Base-by-base conservation (phyloP, 2,888 invertebrate genomes). In the Abrostola triplasia region DNA sequence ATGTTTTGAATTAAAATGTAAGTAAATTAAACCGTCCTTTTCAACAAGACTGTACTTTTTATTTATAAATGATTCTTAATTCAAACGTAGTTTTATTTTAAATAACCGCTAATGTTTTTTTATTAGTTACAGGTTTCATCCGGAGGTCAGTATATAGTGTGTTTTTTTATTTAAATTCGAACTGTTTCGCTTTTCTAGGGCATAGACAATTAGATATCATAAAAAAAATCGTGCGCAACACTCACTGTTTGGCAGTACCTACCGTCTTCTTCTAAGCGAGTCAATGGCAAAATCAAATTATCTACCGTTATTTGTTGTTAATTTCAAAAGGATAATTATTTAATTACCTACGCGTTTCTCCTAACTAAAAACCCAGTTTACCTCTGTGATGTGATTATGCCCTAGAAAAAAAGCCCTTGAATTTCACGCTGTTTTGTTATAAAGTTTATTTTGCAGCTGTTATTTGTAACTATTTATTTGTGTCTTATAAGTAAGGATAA, bases 101-200 rank as follows among this genome's bases (percentile, higher is more conserved):
- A 36, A 13, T 60, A 24, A 24, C 64, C 41, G 47, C 68, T 71
- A 77, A 72, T 75, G 41, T 55, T 62, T 68, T 37, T 73, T 73
- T 64, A 35, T 67, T 70, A 73, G 53, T 65, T 72, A 79, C 82
- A 87, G 86, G 79, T 79, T 81, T 66, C 77, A 63, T 70, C 73
- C 40, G 57, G 76, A 87, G 87, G 87, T 87, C 80, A 86, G 87
- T 87, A 87, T 82, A 37, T 82, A 81, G 80, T 54, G 49, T 44
- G 61, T 60, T 24, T 24, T 75, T 53, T 52, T 13, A 40, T 53
- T 58, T 49, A 1, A 36, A 24, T 37, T 49, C 58, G 24, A 6
- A 9, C 50, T 59, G 38, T 24, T 41, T 0, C 36, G 5, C 12
- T 24, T 40, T 47, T 24, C 2, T 1, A 51, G 5, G 12, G 8